A percentile compares a stretch with the other conserved stretches of the same genome.
Evolutionary conservation across 2,888 invertebrate genomes (phyloP).

Genomic region (Calameuta pallipes): DNA sequence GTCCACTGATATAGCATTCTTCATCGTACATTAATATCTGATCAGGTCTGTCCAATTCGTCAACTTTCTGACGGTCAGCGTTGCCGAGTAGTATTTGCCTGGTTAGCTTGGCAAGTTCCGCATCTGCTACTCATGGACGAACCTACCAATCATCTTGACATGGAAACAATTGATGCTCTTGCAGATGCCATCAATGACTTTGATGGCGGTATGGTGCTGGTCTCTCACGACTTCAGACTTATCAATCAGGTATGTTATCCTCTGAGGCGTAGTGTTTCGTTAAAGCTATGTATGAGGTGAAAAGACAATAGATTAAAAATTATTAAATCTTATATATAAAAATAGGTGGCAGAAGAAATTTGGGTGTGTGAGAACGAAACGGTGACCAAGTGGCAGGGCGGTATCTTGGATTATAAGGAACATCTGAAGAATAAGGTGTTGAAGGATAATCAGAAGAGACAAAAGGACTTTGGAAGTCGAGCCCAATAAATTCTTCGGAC

Average conservation of each 20-base stretch:
- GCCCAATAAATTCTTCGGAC: slow-evolving; percentile 47
- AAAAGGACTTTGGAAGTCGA: slow-evolving; percentile 52
- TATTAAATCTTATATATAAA: not conserved
- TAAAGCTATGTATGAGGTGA: not conserved
- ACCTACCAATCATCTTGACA: slow-evolving; percentile 96
- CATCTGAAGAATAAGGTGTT: slow-evolving; percentile 89
- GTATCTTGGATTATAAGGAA: slow-evolving; percentile 96
- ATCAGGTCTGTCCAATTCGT: slow-evolving; percentile 89
- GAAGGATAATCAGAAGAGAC: slow-evolving; percentile 72
- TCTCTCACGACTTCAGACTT: slow-evolving; percentile 99
- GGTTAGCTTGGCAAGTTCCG: slow-evolving; percentile 97
- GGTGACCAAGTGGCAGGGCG: slow-evolving; percentile 97
- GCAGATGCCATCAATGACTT: slow-evolving; percentile 98
- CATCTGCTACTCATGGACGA: slow-evolving; percentile 89
- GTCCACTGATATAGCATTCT: too few relatives aligned
- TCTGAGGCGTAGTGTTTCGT: too few relatives aligned
- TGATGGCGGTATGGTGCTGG: slow-evolving; percentile 98
- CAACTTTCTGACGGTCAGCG: slow-evolving; percentile 98
- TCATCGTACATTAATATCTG: slow-evolving; percentile 5
- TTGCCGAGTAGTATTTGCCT: slow-evolving; percentile 98
- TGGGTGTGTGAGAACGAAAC: slow-evolving; percentile 98
- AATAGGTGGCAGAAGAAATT: slow-evolving; percentile 96
- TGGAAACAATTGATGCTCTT: slow-evolving; percentile 98
- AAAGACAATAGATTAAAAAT: not conserved
- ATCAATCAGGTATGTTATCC: slow-evolving; percentile 87